Evolutionary conservation across 2,797 vertebrate species (phyloP).

Genomic region (Sebastiscus albofasciatus): DNA sequence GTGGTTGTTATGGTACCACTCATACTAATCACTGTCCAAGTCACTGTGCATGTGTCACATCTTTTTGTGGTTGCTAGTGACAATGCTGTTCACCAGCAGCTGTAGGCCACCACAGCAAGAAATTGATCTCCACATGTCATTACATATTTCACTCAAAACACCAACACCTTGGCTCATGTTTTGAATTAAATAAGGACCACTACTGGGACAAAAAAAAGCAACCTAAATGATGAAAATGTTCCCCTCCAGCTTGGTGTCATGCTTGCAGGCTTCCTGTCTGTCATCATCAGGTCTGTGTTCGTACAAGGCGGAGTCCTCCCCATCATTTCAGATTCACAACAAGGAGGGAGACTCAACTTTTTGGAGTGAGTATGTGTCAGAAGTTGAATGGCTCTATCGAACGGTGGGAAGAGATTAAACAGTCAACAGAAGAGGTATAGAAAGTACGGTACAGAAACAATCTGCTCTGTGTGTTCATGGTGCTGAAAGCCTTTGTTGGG

Average conservation of each 20-base stretch:
- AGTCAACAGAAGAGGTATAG: no score
- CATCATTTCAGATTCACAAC: slow-evolving; percentile 87
- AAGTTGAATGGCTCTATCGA: neutral
- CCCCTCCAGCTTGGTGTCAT: slow-evolving; percentile 86
- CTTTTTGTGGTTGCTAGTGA: neutral
- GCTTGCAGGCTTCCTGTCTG: slow-evolving; percentile 90
- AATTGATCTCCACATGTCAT: neutral
- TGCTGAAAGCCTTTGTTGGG: neutral
- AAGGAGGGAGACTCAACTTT: slow-evolving; percentile 91
- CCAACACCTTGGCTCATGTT: neutral
- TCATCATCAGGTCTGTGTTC: slow-evolving; percentile 87
- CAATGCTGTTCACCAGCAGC: neutral
- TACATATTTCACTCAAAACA: neutral
- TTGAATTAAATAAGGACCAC: neutral
- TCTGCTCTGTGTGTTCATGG: neutral
- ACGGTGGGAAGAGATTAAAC: neutral
- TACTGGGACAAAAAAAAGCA: neutral
- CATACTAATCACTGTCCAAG: neutral
- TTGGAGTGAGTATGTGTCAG: slow-evolving; percentile 86
- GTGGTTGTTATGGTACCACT: neutral
- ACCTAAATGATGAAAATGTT: neutral
- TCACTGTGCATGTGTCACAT: neutral
- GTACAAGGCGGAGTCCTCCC: slow-evolving; percentile 84
- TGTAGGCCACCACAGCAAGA: neutral
- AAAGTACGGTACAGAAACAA: neutral